Evolutionary conservation across 2,888 invertebrate genomes (phyloP).

Genomic region (Scotopteryx bipunctaria): DNA sequence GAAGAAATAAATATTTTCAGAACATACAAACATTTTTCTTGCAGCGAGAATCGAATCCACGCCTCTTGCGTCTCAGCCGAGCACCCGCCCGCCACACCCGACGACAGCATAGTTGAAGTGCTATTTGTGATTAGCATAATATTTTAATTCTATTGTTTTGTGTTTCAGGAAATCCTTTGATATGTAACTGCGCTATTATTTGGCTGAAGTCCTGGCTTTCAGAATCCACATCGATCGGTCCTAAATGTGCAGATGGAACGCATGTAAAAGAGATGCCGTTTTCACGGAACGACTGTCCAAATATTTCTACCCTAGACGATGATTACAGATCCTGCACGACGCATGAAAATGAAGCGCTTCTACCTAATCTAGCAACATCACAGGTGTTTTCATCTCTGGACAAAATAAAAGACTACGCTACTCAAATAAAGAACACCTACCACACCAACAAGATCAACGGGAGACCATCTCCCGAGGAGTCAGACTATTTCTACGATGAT

Average conservation of each 20-base stretch:
- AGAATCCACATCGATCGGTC: constrained; percentile 89
- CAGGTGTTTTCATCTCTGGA: constrained; percentile 84
- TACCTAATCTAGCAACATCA: constrained; percentile 80
- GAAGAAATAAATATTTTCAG: too few relatives aligned
- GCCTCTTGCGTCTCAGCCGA: too few relatives aligned
- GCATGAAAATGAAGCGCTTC: constrained; percentile 87
- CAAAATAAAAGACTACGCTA: constrained; percentile 77
- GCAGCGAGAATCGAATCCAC: too few relatives aligned
- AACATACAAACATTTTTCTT: too few relatives aligned
- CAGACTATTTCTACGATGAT: constrained; percentile 92
- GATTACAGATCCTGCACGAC: constrained; percentile 84
- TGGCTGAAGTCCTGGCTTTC: constrained; percentile 93
- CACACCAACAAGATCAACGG: constrained; percentile 75
- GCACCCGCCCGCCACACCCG: too few relatives aligned
- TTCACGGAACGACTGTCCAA: constrained; percentile 86
- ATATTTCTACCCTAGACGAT: constrained; percentile 71
- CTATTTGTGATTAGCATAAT: too few relatives aligned
- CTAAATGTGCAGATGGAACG: constrained; percentile 90
- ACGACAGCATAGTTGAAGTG: too few relatives aligned
- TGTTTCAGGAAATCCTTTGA: constrained; percentile 90
- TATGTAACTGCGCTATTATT: constrained; percentile 91
- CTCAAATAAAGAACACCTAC: constrained; percentile 71
- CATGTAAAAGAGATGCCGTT: constrained; percentile 89
- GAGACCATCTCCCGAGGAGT: constrained; percentile 88
- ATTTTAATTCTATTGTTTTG: too few relatives aligned